A percentile compares a stretch with the other conserved stretches of the same genome.
These are phyloP conservation scores for Opisthograptis luteolata DNA, from an alignment of 2,888 invertebrate genomes.

Conservation along the genomic window DNA sequence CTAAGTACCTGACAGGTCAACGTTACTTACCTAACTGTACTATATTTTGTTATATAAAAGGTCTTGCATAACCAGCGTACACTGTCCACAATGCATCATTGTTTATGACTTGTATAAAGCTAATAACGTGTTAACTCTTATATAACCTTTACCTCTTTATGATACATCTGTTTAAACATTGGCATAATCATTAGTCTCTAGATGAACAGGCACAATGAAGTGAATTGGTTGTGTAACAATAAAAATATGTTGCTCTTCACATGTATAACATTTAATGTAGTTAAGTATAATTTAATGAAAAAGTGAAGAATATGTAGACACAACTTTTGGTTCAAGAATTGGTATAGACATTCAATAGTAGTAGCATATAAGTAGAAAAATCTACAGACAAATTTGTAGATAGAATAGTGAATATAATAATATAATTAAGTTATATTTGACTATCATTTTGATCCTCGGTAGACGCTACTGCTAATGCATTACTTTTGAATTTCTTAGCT, in stretches of 20 bases:
- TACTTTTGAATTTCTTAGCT: conserved; percentile 74
- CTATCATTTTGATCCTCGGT: conserved; percentile 56
- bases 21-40: conserved; percentile 18
- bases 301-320: conserved; percentile 50
- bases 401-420: conserved; percentile 45
- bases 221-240: conserved; percentile 12
- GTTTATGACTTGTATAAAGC: conserved; percentile 45
- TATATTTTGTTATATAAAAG: conserved; percentile 30
- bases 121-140: conserved; percentile 17
- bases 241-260: conserved; percentile 38
- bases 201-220: too few relatives aligned
- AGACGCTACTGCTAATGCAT: conserved; percentile 44
- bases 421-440: conserved; percentile 51
- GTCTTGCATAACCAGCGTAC: conserved; percentile 38
- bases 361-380: conserved; percentile 61
- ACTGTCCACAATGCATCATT: conserved; percentile 26
- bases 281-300: conserved; percentile 53
- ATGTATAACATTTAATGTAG: conserved; percentile 47
- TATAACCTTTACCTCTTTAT: not conserved
- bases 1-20: not conserved
- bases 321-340: conserved; percentile 71
- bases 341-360: conserved; percentile 67
- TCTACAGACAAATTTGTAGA: conserved; percentile 49
- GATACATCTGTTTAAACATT: conserved; percentile 9
- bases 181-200: not conserved